Conservation (phyloP, 2,113 vertebrate genomes). For the Brachirus orientalis region DNA sequence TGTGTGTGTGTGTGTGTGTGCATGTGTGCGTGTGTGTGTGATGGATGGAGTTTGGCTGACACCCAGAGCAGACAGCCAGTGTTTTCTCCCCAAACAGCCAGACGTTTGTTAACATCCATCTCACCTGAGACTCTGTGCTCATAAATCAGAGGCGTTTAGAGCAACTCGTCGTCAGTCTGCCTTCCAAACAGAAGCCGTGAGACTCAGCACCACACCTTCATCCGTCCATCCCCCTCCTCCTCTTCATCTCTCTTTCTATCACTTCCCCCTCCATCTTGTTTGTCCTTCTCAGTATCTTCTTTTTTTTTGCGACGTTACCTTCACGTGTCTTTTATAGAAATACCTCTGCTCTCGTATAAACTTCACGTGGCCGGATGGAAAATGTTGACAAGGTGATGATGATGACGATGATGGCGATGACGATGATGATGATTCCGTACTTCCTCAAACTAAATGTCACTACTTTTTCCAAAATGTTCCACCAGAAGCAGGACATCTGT, state of each 20-base stretch:
- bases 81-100: constrained; percentile 28
- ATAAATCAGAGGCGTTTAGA: constrained; percentile 52
- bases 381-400: constrained; percentile 18
- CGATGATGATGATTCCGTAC: constrained; percentile 29
- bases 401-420: constrained; percentile 27
- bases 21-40: constrained; percentile 40
- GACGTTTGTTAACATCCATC: constrained; percentile 48
- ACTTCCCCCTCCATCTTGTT: too few relatives aligned
- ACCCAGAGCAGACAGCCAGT: constrained; percentile 24
- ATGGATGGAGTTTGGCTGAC: constrained; percentile 53
- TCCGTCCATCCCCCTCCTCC: too few relatives aligned
- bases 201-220: neutral
- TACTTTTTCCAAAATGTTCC: neutral
- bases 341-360: too few relatives aligned
- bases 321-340: too few relatives aligned
- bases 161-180: constrained; percentile 1
- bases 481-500: neutral
- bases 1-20: too few relatives aligned
- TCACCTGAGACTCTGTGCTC: constrained; percentile 40
- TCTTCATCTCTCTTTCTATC: neutral
- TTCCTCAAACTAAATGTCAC: constrained; percentile 12
- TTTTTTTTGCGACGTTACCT: too few relatives aligned
- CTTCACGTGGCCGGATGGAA: constrained; percentile 5
- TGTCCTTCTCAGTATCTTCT: too few relatives aligned
- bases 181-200: constrained; percentile 45